phyloP scores from a whole-genome alignment of 92 coral and sea anemone genomes.

The Parazoanthus swiftii region DNA sequence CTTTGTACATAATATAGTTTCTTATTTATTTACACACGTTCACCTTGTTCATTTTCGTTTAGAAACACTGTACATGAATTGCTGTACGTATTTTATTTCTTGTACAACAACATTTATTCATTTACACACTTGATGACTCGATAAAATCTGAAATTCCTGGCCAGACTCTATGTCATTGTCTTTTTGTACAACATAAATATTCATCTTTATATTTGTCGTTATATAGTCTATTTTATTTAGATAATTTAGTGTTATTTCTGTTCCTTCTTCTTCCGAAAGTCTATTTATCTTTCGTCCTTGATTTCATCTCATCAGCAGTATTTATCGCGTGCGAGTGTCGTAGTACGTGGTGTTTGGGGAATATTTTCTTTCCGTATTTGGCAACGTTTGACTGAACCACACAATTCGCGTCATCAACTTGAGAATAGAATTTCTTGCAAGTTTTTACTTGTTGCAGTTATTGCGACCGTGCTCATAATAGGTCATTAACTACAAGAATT shows the following conservation, averaged over 20 bases:
- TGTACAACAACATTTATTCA: background rate
- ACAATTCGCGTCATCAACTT: background rate
- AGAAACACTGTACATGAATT: background rate
- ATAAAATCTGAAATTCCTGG: background rate
- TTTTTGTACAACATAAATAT: background rate
- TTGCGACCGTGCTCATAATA: background rate
- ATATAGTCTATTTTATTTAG: background rate
- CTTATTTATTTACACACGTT: constrained; percentile 7
- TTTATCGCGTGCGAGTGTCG: background rate
- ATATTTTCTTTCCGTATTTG: background rate
- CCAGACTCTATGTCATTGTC: background rate
- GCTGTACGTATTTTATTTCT: background rate
- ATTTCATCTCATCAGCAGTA: background rate
- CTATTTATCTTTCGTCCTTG: background rate
- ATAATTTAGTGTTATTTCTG: background rate
- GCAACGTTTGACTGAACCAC: background rate
- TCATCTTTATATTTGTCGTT: background rate
- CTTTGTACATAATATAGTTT: background rate
- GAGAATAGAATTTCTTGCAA: background rate
- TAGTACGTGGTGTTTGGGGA: background rate
- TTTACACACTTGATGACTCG: background rate
- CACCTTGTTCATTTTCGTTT: background rate
- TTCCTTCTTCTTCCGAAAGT: background rate
- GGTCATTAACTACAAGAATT: constrained; percentile 1
- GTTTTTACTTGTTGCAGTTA: background rate